A percentile compares a stretch with the other conserved stretches of the same genome.
Evolutionary conservation across 1,140 invertebrate species (phyloP).

Genomic region (Marisa cornuarietis): DNA sequence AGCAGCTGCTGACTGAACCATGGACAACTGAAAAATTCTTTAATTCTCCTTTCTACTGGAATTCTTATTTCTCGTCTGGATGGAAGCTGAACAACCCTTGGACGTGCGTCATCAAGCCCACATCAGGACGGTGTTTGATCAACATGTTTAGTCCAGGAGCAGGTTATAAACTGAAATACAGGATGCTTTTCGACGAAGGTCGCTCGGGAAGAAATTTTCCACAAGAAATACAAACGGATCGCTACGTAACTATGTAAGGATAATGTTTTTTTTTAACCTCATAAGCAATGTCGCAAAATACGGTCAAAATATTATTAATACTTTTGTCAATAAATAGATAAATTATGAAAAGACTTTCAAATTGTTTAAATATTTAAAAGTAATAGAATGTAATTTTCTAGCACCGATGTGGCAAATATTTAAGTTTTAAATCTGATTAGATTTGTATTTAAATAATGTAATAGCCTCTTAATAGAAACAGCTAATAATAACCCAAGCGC

Average conservation of each 20-base stretch:
- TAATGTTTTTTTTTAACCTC: no score
- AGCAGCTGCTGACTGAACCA: background rate
- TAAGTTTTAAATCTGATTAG: no score
- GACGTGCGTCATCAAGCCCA: background rate
- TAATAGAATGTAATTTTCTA: no score
- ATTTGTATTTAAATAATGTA: no score
- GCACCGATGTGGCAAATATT: no score
- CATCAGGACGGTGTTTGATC: background rate
- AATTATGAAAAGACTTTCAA: no score
- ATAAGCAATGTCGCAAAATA: no score
- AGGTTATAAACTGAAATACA: background rate
- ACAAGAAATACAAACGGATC: background rate
- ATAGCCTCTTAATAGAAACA: no score
- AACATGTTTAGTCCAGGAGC: background rate
- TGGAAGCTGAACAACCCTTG: background rate
- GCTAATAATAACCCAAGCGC: no score
- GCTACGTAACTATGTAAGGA: background rate
- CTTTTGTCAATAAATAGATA: no score
- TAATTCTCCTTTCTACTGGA: background rate
- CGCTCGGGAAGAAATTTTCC: background rate
- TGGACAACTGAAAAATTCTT: background rate
- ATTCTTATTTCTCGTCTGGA: background rate
- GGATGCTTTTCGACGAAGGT: constrained; percentile 8
- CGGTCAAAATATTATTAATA: no score
- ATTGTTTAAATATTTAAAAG: no score